Base-by-base conservation (phyloP, 2,113 vertebrate genomes). In the Grammomys surdaster region DNA sequence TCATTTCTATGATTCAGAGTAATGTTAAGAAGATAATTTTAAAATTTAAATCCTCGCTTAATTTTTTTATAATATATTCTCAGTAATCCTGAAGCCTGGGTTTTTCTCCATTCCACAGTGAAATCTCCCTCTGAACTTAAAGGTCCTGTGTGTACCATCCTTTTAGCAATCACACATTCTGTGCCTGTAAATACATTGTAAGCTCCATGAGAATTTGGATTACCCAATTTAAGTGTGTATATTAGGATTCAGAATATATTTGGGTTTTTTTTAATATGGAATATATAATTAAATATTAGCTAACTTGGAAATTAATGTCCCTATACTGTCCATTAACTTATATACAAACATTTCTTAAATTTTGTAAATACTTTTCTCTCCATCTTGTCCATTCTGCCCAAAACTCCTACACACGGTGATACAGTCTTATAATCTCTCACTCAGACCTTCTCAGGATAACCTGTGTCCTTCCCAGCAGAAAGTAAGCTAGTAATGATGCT, bases 231-330 rank as follows among this genome's bases (percentile, higher is more conserved):
- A 43, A 65, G n/a, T n/a, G 58, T 84, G 33, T 10, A 56, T 46
- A 2, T 48, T 78, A 31, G 28, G 51, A 95, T 93, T 93, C 88
- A 92, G 33, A 92, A 97, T 76, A 89, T 89, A 80, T 43, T 81
- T 90, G 43, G 13, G n/a, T 56, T 36, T 43, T 88, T 36, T 51
- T 88, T 46, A 85, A 56, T 93, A 10, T 91, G 43, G 56, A 93
- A 67, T 72, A 88, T 40, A 10, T 84, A 94, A 51, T 81, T 91
- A 36, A 91, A 31, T 40, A 94, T 78, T 90, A 97, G 24, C 69
- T 94, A 56, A 91, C 90, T 85, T 85, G 93, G 58, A 95, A 92
- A 89, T 48, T 88, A 17, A 85, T 95, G 1, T 26, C 81, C 89
- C 65, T 77, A 73, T 73, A 73, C 13, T 60, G 31, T 87, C 69